phyloP scores from a whole-genome alignment of 2,888 invertebrate species.

The Antheraea yamamai region DNA sequence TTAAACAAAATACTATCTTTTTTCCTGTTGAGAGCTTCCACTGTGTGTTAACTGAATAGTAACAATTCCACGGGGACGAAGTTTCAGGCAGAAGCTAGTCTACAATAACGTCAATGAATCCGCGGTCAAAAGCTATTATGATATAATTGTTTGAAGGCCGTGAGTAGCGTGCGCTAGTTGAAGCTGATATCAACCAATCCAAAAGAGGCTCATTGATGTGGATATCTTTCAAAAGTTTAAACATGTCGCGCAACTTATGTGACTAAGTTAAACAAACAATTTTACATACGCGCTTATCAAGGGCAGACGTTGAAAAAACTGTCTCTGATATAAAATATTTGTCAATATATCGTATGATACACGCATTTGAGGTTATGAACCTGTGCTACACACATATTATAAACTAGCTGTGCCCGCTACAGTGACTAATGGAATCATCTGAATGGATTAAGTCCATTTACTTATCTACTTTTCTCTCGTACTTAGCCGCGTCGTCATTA shows the following conservation, averaged over 20 bases:
- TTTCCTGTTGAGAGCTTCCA: too few relatives aligned
- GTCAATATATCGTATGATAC: background rate
- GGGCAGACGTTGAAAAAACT: slow-evolving; percentile 9
- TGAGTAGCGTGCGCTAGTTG: background rate
- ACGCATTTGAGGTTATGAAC: background rate
- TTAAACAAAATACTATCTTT: too few relatives aligned
- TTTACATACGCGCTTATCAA: background rate
- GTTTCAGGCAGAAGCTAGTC: too few relatives aligned
- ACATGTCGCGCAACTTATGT: background rate
- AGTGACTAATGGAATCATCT: too few relatives aligned
- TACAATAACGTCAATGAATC: too few relatives aligned
- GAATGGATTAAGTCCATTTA: too few relatives aligned
- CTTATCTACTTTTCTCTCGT: too few relatives aligned
- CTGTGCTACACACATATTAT: background rate
- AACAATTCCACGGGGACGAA: too few relatives aligned
- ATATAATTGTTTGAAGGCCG: background rate
- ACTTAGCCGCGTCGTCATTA: too few relatives aligned
- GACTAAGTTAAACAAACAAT: slow-evolving; percentile 4
- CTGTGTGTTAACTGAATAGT: too few relatives aligned
- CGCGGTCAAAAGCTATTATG: too few relatives aligned
- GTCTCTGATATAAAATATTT: background rate
- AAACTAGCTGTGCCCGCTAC: too few relatives aligned
- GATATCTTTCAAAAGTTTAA: background rate
- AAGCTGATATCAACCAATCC: background rate
- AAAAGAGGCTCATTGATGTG: background rate